These are phyloP conservation scores for Nebria salina DNA, from an alignment of 2,888 invertebrate genomes.

Conservation along the genomic window DNA sequence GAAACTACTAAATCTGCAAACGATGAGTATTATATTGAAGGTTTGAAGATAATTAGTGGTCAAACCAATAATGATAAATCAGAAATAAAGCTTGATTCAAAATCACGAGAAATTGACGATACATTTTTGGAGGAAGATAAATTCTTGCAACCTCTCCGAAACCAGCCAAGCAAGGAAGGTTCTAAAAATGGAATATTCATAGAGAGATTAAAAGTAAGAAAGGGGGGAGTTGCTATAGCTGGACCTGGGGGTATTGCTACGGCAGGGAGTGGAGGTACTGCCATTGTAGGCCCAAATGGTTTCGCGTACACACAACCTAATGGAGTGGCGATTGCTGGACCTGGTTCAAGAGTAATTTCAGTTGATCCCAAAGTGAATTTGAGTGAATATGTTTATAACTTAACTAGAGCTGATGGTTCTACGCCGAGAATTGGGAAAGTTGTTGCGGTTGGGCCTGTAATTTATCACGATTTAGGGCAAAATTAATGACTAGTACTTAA, in stretches of 20 bases:
- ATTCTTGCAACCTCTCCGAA: constrained; percentile 53
- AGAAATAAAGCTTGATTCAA: constrained; percentile 18
- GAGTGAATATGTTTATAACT: constrained; percentile 63
- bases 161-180: constrained; percentile 13
- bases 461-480: constrained; percentile 68
- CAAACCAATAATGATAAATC: constrained; percentile 2
- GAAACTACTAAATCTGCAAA: constrained; percentile 5
- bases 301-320: constrained; percentile 79
- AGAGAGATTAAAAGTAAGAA: constrained; percentile 74
- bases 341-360: constrained; percentile 76
- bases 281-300: constrained; percentile 82
- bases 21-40: constrained; percentile 36
- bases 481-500: constrained; percentile 10
- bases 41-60: constrained; percentile 9
- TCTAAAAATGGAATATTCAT: constrained; percentile 74
- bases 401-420: constrained; percentile 55
- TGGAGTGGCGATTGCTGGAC: constrained; percentile 79
- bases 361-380: constrained; percentile 72
- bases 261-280: constrained; percentile 81
- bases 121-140: constrained; percentile 50
- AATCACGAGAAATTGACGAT: constrained; percentile 31
- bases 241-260: constrained; percentile 85
- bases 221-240: constrained; percentile 82
- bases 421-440: constrained; percentile 72
- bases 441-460: constrained; percentile 78